A percentile compares a stretch with the other conserved stretches of the same genome.
These are phyloP conservation scores for Calliopum simillimum DNA, from an alignment of 2,888 invertebrate species.

Conservation along the genomic window DNA sequence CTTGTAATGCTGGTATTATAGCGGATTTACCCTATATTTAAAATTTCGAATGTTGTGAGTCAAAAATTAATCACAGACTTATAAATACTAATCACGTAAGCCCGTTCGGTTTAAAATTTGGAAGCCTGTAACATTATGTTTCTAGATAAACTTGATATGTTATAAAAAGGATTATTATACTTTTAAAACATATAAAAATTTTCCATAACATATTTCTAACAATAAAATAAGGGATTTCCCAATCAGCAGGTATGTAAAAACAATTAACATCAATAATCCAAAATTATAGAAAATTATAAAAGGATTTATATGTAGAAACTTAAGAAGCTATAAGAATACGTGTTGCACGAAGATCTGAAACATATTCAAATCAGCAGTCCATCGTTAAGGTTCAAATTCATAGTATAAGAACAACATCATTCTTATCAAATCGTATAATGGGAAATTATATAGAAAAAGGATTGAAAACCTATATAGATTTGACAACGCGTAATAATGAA, in stretches of 20 bases:
- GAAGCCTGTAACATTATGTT: no score
- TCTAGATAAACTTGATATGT: no score
- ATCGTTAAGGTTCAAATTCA: no score
- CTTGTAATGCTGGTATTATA: no score
- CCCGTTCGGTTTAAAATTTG: no score
- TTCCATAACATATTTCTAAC: background rate
- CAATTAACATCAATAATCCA: background rate
- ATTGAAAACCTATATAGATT: background rate
- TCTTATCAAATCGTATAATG: constrained; percentile 24
- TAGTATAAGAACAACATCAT: no score
- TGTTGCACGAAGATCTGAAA: background rate
- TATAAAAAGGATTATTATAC: no score
- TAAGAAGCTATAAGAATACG: background rate
- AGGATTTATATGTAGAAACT: background rate
- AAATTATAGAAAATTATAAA: background rate
- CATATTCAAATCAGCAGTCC: constrained; percentile 2
- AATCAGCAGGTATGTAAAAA: background rate
- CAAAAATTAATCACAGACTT: no score
- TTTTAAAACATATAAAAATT: no score
- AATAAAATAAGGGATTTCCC: background rate
- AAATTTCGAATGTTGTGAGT: no score
- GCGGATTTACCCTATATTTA: no score
- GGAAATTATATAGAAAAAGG: constrained; percentile 37
- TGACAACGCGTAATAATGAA: background rate
- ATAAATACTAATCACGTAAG: no score